phyloP scores from a whole-genome alignment of 2,888 invertebrate genomes.

The Cremastinae sp. region DNA sequence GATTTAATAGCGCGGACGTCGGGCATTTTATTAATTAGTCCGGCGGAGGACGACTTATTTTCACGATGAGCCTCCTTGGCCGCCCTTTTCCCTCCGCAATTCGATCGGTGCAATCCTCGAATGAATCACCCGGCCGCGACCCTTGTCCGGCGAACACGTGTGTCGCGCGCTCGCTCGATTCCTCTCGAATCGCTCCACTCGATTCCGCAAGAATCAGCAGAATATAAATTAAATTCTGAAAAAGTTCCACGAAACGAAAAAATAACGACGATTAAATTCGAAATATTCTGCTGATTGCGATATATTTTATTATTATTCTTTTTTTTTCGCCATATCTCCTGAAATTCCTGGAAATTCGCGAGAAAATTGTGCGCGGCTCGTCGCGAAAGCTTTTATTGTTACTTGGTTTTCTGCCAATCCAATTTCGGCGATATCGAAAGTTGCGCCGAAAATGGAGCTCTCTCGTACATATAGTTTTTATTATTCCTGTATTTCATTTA shows the following conservation, averaged over 20 bases:
- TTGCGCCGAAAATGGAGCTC: slow-evolving; percentile 55
- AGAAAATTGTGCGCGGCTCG: too few relatives aligned
- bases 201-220: slow-evolving; percentile 33
- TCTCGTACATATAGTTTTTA: slow-evolving; percentile 64
- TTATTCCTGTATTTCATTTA: not conserved
- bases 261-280: not conserved
- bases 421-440: slow-evolving; percentile 64
- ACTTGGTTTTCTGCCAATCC: slow-evolving; percentile 65
- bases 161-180: not conserved
- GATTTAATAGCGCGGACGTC: slow-evolving; percentile 62
- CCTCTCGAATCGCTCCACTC: not conserved
- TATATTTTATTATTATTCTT: slow-evolving; percentile 1
- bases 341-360: not conserved
- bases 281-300: not conserved
- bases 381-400: slow-evolving; percentile 38
- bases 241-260: not conserved
- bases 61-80: not conserved
- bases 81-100: not conserved
- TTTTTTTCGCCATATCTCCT: too few relatives aligned
- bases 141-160: not conserved
- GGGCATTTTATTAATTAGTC: slow-evolving; percentile 65
- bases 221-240: too few relatives aligned
- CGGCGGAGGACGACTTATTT: slow-evolving; percentile 49
- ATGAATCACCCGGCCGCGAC: slow-evolving; percentile 30
- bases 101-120: slow-evolving; percentile 40